phyloP scores from a whole-genome alignment of 2,797 vertebrate species.

The Mycteria americana region DNA sequence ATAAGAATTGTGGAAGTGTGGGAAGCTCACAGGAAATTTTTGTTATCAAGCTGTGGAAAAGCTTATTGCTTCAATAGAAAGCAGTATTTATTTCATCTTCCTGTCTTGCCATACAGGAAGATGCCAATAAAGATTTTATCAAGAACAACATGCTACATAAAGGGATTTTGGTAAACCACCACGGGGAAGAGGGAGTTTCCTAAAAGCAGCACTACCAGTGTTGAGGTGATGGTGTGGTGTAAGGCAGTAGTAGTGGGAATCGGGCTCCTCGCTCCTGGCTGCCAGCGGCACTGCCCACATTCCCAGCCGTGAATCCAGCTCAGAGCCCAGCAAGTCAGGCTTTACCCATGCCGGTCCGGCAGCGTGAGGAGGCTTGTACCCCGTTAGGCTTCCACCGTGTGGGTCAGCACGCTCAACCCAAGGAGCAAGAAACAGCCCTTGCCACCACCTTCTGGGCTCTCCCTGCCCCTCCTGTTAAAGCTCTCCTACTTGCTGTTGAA shows the following conservation, averaged over 20 bases:
- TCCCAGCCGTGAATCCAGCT: neutral
- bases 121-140: neutral
- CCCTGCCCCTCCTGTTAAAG: neutral
- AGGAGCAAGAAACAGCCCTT: neutral
- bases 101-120: neutral
- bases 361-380: neutral
- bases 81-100: neutral
- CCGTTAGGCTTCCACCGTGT: neutral
- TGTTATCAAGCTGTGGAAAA: neutral
- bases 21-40: neutral
- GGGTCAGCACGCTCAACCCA: neutral
- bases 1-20: neutral
- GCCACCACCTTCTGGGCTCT: neutral
- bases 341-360: accelerated
- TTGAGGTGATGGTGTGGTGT: neutral
- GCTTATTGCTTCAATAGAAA: neutral
- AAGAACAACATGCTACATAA: neutral
- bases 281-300: neutral
- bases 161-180: neutral
- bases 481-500: neutral
- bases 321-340: accelerated
- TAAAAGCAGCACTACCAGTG: neutral
- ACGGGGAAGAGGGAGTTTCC: neutral
- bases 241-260: neutral
- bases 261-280: neutral